These are phyloP conservation scores for Semnornis frantzii DNA, from an alignment of 2,113 vertebrate species.

Conservation along the genomic window DNA sequence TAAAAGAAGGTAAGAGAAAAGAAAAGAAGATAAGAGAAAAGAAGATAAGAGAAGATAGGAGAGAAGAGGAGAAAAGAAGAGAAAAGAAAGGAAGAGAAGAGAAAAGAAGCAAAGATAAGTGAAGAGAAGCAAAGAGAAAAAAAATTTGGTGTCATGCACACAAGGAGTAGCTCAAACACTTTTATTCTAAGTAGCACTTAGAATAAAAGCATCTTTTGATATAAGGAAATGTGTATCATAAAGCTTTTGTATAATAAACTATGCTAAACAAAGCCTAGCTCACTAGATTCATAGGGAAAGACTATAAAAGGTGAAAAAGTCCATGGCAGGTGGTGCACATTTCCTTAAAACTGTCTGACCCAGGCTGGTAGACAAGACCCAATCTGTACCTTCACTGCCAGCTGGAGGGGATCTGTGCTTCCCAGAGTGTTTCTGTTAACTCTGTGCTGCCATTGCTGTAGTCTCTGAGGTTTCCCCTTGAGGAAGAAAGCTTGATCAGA, in stretches of 20 bases:
- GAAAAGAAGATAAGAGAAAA: too few species aligned
- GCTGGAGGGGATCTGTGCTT: not conserved
- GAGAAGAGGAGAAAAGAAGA: too few species aligned
- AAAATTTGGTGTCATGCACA: accelerated
- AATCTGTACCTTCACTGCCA: not conserved
- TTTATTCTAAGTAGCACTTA: not conserved
- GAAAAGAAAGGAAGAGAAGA: too few species aligned
- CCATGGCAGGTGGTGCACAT: accelerated
- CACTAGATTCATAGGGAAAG: not conserved
- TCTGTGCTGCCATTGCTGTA: not conserved
- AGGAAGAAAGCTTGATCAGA: not conserved
- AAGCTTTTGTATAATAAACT: not conserved
- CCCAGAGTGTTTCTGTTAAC: not conserved
- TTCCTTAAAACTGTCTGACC: not conserved
- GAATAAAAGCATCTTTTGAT: not conserved
- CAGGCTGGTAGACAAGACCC: not conserved
- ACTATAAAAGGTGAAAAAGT: not conserved
- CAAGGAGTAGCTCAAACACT: not conserved
- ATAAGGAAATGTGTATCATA: not conserved
- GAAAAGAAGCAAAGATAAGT: too few species aligned
- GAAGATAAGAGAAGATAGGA: too few species aligned
- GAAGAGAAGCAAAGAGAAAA: too few species aligned
- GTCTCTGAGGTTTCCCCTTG: not conserved
- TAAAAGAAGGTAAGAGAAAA: too few species aligned
- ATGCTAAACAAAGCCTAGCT: not conserved